Base-by-base conservation (phyloP, 2,113 vertebrate genomes). In the Saccopteryx leptura region DNA sequence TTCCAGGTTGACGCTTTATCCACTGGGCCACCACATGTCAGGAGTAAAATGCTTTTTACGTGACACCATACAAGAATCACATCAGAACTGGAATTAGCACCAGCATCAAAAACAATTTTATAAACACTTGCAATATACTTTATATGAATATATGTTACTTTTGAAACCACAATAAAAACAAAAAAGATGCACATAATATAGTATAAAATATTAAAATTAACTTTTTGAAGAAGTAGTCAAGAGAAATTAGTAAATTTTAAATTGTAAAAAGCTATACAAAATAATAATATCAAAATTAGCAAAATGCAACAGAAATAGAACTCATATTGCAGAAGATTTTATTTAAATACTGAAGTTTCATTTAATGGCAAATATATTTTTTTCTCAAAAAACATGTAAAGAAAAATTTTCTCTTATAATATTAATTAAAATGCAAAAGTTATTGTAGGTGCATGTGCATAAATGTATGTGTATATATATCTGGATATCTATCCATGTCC, bases 211-310 rank as follows among this genome's bases (percentile, higher is more conserved):
- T 48, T 76, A n/a, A 79, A 72, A 10, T 52, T 72, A 69, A 31
- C 17, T 76, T 78, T 76, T 12, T 84, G 28, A 90, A 39, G 4
- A 56, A 0, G 0, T 10, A 88, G n/a, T 21, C n/a, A 71, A 82
- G 6, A 46, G 1, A 83, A 75, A 58, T 21, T 69, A 4, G 2
- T 72, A 50, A 56, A 88, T 90, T 58, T 31, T 24, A 50, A 65
- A 86, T 56, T 92, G 9, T 76, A 60, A 68, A 78, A 60, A 66
- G 14, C 8, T 58, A 61, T 1, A 39, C 1, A 56, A 80, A 94
- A 83, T n/a, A n/a, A 19, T 90, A 60, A 56, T 88, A 72, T 82
- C 79, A 68, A 17, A 69, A 90, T 60, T 65, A 90, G 9, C 56
- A 90, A 94, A 92, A 87, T 74, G 9, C 10, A 90, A 33, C 14